These are phyloP conservation scores for Spizaetus ornatus DNA, from an alignment of 2,113 vertebrate species.

Conservation along the genomic window DNA sequence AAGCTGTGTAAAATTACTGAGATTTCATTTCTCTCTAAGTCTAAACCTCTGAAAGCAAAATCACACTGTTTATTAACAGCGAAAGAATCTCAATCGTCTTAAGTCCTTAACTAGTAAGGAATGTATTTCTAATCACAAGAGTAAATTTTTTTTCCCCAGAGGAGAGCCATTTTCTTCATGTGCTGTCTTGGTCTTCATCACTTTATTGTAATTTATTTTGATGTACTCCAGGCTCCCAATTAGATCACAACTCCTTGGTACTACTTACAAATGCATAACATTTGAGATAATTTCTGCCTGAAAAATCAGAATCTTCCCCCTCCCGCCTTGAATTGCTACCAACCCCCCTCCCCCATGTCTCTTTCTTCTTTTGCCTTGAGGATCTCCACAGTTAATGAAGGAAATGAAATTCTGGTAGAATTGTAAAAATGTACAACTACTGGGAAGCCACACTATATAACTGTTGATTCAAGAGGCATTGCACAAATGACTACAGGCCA, in stretches of 20 bases:
- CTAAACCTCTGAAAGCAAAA: not conserved
- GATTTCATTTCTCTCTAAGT: not conserved
- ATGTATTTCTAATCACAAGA: not conserved
- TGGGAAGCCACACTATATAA: not conserved
- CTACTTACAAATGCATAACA: not conserved
- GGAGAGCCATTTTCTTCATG: not conserved
- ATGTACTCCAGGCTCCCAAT: not conserved
- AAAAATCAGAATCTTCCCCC: not conserved
- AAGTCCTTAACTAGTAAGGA: not conserved
- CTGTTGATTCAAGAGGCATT: not conserved
- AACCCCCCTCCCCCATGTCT: accelerated
- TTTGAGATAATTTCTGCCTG: not conserved
- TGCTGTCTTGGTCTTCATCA: not conserved
- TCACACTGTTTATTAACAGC: not conserved
- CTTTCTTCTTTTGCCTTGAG: not conserved
- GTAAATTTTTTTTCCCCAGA: not conserved
- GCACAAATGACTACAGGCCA: not conserved
- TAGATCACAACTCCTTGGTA: not conserved
- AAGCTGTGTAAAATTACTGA: not conserved
- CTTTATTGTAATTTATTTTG: not conserved
- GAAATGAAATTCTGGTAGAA: not conserved
- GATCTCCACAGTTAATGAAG: not conserved
- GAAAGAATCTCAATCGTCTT: not conserved
- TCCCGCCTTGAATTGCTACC: not conserved
- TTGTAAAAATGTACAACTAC: not conserved